Evolutionary conservation across 1,140 invertebrate genomes (phyloP).

Genomic region (Bacillus rossius): DNA sequence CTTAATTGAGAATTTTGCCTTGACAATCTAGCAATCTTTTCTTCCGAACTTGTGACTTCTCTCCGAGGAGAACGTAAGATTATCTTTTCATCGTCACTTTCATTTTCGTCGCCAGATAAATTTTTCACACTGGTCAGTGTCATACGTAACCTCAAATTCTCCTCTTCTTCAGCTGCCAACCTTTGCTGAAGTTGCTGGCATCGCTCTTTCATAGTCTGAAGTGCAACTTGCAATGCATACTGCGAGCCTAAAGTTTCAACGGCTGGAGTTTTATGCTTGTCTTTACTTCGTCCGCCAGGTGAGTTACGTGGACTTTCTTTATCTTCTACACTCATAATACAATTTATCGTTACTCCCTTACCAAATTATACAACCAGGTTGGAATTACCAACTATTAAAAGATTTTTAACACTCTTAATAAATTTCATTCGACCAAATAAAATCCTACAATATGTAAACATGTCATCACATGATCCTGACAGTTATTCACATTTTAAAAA

Average conservation of each 20-base stretch:
- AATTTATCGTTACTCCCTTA: no score
- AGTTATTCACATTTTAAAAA: no score
- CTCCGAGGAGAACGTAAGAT: not conserved
- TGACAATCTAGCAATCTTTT: slow-evolving; percentile 57
- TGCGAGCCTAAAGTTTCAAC: slow-evolving; percentile 30
- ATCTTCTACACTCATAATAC: slow-evolving; percentile 6
- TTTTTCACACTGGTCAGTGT: slow-evolving; percentile 30
- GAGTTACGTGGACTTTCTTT: not conserved
- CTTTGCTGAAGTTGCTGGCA: slow-evolving; percentile 65
- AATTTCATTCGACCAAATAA: no score
- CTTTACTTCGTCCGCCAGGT: not conserved
- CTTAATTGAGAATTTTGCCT: slow-evolving; percentile 68
- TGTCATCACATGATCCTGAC: no score
- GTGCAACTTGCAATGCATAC: slow-evolving; percentile 63
- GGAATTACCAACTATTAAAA: no score
- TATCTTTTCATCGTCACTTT: not conserved
- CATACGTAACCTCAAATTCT: slow-evolving; percentile 60
- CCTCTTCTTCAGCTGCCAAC: slow-evolving; percentile 60
- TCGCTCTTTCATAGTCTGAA: slow-evolving; percentile 72
- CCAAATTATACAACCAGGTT: no score
- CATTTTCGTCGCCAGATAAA: slow-evolving; percentile 15
- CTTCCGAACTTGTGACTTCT: slow-evolving; percentile 44
- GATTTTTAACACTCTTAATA: no score
- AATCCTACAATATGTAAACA: no score
- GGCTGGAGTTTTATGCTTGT: no score